Evolutionary conservation across 2,113 vertebrate species (phyloP), one percentile per base, ranked within the genome.

Genomic region (Grammomys surdaster): DNA sequence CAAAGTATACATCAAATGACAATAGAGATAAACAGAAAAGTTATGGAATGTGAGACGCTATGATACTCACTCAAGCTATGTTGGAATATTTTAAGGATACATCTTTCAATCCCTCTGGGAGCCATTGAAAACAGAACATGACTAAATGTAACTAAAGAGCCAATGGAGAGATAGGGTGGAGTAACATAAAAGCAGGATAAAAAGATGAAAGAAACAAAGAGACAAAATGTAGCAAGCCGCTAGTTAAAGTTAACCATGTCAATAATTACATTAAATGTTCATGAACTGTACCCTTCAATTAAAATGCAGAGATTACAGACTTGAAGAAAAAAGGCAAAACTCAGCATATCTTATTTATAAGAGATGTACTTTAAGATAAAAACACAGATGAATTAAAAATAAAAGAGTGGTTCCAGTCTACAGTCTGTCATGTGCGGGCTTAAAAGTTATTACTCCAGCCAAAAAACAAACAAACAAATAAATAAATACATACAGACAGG

Each of bases 201-300:
- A 65, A 43, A 9, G 31, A 28, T 75, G n/a, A 56, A 75, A 69
- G 46, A 20, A 88, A 82, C 76, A 81, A 88, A 88, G 65, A 94
- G 63, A 80, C 65, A 81, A 58, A 17, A 75, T 43, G 40, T 58
- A 75, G 28, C 48, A 88, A 88, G 65, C 69, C 56, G 24, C 3
- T 85, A 75, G 43, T 90, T 81, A 91, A 88, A 91, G 14, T 56
- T 82, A 91, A 90, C 48, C 58, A 36, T 60, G 48, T 31, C n/a
- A 43, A 58, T 60, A 76, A 91, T 58, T 88, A 88, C 48, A 91
- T 82, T 76, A 96, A 90, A 63, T 63, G 60, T 43, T 69, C 33
- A 54, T n/a, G 69, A 7, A 54, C 26, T 63, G 40, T 40, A 85
- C 5, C 31, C 28, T 75, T 5, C 81, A 91, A 75, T 88, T 82